Evolutionary conservation across 2,113 vertebrate species (phyloP), one percentile per base, ranked within the genome.

Genomic region (Cyanoderma ruficeps): DNA sequence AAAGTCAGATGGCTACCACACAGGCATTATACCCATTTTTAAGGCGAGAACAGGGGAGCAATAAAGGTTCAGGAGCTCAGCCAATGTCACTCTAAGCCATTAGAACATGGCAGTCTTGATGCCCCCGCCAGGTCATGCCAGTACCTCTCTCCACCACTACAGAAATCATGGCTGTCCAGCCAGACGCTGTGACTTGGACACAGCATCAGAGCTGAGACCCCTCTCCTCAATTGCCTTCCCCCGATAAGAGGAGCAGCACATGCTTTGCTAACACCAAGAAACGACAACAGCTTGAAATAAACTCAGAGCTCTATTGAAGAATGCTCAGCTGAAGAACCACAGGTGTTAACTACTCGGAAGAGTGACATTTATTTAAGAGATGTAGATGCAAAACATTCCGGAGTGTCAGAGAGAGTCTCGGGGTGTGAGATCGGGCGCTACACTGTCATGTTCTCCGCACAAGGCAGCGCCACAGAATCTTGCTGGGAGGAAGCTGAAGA

Each of bases 321-420:
- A 53, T 31, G 63, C 22, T 69, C 61, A 61, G 9, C 16, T 49
- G 63, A 76, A 67, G 20, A 63, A 53, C 28, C 3, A 6, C 19
- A 35, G 41, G 23, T 5, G 11, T n/a, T 39, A 70, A 56, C 5
- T 15, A 41, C 50, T 42, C 7, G 8, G 22, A 57, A 39, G n/a
- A 85, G 21, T 2, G 2, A 63, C n/a, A 4, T 67, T 64, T 64
- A 67, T 52, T 61, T 9, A 12, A 77, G 17, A 47, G 16, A 63
- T 11, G 30, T 10, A 31, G 11, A 33, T 8, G 8, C 30, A 19
- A 47, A 76, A 39, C 28, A 23, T 20, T 7, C 3, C 0, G 4
- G 7, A 70, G 15, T 0, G 7, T 23, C 25, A n/a, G 25, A 22
- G 37, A 1, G 0, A 11, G 20, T 16, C 15, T 50, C 4, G 0